Percentiles rank a stretch among this genome's conserved stretches.
Conservation (phyloP, 2,113 vertebrate genomes). For the Suricata suricatta region DNA sequence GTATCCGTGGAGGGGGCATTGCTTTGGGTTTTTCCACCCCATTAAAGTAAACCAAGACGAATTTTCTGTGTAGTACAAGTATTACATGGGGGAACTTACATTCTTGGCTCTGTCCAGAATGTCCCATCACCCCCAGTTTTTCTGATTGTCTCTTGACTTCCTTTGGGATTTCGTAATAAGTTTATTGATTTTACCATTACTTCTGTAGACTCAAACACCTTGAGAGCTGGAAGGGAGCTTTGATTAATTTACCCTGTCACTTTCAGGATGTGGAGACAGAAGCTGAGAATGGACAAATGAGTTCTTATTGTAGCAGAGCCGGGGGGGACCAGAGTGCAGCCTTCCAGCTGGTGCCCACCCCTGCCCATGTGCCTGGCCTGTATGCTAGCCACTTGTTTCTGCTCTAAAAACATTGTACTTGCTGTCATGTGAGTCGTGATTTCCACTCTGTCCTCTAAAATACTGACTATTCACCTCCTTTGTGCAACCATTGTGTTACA, state of each 20-base stretch:
- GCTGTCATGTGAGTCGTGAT: background rate
- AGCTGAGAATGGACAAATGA: background rate
- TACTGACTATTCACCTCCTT: background rate
- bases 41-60: background rate
- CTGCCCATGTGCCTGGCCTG: too few relatives aligned
- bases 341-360: background rate
- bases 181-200: background rate
- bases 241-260: background rate
- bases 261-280: background rate
- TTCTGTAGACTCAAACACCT: background rate
- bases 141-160: background rate
- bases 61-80: rapidly evolving
- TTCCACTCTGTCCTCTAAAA: background rate
- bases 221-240: background rate
- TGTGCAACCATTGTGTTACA: background rate
- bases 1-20: conserved; percentile 64
- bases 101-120: too few relatives aligned
- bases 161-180: background rate
- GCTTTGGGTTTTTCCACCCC: conserved; percentile 63
- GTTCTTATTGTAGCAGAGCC: background rate
- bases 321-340: background rate
- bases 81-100: background rate
- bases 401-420: background rate
- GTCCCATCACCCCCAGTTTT: background rate
- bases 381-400: background rate